Evolutionary conservation across 2,113 vertebrate species (phyloP), one percentile per base, ranked within the genome.

Genomic region (Aegypius monachus): DNA sequence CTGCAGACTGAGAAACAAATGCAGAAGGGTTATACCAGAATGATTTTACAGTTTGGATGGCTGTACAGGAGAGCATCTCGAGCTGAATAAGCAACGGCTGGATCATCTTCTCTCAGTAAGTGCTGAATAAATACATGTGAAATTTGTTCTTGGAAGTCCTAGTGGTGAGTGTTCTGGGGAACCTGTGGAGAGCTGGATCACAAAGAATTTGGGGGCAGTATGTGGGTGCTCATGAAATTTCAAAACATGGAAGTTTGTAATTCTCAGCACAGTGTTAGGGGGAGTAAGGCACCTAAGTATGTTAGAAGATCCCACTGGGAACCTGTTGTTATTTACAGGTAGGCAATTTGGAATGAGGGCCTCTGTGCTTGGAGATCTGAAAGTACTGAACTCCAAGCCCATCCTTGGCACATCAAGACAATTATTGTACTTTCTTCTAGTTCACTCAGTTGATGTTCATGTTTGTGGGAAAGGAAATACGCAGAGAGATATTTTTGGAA

Each of bases 21-120:
- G 38, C 32, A 45, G 36, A 90, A 74, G 23, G 5, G 34, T 74
- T 94, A 27, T 53, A 78, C 12, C 61, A 67, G 68, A 29, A 89
- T n/a, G 45, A 89, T 81, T 91, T 91, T 89, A 56, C 31, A 47
- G 87, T 95, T 94, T 79, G 52, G 29, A 50, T 67, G 29, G 8
- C 56, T 88, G 29, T 91, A 85, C 9, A 90, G 81, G 31, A 71
- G 11, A 85, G 16, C 2, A 0, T 82, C 16, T 62, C 90, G n/a
- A 90, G 22, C n/a, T 90, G 90, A 70, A 85, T 82, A 67, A 92
- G 22, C 42, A 78, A 72, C 62, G 79, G 11, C 56, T 92, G 81
- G 56, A 91, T 90, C 70, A 74, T 71, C 52, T 78, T 84, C 45
- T 88, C 27, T 88, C 74, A 81, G 94, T 95, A 91, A 94, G 87